These are phyloP conservation scores for Bos javanicus DNA, from an alignment of 2,113 vertebrate genomes.

Conservation along the genomic window DNA sequence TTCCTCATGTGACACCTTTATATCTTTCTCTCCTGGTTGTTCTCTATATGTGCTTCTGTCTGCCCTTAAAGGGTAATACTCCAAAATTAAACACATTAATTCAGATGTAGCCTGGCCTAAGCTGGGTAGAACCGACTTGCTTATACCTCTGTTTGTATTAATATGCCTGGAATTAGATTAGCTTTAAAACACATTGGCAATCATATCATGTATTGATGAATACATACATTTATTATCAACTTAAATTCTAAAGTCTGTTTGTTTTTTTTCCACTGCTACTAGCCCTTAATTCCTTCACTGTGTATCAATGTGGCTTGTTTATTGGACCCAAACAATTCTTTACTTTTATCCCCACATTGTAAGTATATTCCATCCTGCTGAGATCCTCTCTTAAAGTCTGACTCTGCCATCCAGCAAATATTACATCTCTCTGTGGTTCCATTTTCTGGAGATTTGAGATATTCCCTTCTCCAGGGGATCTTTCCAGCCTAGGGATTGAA, in stretches of 20 bases:
- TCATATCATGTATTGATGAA: background rate
- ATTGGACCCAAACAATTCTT: background rate
- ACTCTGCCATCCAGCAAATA: background rate
- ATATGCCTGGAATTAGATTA: background rate
- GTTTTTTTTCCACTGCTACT: background rate
- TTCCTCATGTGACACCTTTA: background rate
- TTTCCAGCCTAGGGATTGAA: background rate
- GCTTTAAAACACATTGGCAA: background rate
- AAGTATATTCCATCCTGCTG: background rate
- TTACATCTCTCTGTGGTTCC: background rate
- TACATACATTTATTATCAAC: background rate
- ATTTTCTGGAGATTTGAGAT: background rate
- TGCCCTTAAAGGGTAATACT: background rate
- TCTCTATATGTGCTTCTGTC: background rate
- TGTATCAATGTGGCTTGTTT: background rate
- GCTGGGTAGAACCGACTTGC: background rate
- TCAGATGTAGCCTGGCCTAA: background rate
- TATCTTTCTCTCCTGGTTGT: background rate
- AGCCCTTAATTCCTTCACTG: background rate
- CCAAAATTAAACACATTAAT: background rate
- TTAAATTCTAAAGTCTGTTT: background rate
- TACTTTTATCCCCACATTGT: background rate
- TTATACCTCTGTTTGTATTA: background rate
- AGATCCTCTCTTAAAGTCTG: background rate
- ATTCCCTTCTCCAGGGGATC: background rate